These are phyloP conservation scores for Leptinotarsa rubiginosa DNA, from an alignment of 2,888 invertebrate genomes.

Conservation along the genomic window DNA sequence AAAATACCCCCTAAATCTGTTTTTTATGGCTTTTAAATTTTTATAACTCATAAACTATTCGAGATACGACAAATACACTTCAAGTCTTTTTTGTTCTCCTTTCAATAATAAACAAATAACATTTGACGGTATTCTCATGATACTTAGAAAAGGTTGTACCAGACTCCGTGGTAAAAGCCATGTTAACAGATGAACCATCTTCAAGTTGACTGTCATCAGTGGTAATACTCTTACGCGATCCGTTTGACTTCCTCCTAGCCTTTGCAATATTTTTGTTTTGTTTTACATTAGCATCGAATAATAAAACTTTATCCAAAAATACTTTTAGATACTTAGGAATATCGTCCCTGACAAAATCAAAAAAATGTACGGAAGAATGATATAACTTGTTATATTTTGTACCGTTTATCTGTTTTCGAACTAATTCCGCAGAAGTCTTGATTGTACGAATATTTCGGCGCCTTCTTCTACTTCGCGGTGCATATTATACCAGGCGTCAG, in stretches of 20 bases:
- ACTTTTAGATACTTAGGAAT: conserved; percentile 15
- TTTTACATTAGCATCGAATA: conserved; percentile 8
- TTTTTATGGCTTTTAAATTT: too few species aligned
- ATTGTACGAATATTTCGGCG: conserved; percentile 22
- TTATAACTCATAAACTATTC: too few species aligned
- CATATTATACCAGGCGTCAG: conserved; percentile 24
- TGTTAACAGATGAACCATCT: background rate
- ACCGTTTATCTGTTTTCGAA: conserved; percentile 26
- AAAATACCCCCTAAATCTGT: too few species aligned
- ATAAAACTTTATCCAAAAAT: conserved; percentile 14
- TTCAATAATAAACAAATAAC: too few species aligned
- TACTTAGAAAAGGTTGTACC: background rate
- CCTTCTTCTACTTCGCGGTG: conserved; percentile 20
- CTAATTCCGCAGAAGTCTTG: conserved; percentile 23
- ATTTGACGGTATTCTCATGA: too few species aligned
- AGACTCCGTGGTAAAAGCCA: background rate
- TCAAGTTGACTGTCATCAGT: background rate
- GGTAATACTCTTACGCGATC: background rate
- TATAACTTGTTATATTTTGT: too few species aligned
- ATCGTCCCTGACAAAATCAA: background rate
- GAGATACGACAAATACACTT: too few species aligned
- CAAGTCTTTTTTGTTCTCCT: too few species aligned
- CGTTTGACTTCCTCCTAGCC: conserved; percentile 16
- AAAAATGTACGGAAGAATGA: conserved; percentile 16
- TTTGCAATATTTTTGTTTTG: conserved; percentile 20